These are phyloP conservation scores for Trichogramma evanescens DNA, from an alignment of 2,888 invertebrate genomes.

Conservation along the genomic window DNA sequence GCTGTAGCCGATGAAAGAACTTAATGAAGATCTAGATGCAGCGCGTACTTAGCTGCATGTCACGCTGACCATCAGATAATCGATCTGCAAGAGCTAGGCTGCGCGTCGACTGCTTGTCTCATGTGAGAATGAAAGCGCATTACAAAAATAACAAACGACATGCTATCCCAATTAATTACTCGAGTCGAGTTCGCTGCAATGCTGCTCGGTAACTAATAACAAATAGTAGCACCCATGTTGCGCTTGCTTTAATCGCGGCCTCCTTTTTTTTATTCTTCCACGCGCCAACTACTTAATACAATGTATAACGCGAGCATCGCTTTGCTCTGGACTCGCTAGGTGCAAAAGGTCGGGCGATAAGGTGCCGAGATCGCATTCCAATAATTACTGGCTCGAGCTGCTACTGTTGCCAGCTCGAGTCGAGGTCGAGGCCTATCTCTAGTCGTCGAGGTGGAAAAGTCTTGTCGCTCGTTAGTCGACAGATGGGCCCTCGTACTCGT, in stretches of 20 bases:
- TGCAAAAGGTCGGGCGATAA: too few species aligned
- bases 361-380: too few species aligned
- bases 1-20: neutral
- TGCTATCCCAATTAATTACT: constrained; percentile 42
- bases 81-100: constrained; percentile 6
- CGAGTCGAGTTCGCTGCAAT: constrained; percentile 13
- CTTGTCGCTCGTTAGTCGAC: too few species aligned
- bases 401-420: too few species aligned
- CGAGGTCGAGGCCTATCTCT: too few species aligned
- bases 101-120: neutral
- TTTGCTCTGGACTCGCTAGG: too few species aligned
- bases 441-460: too few species aligned
- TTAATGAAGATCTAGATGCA: constrained; percentile 13
- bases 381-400: too few species aligned
- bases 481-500: too few species aligned
- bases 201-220: constrained; percentile 39
- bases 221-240: constrained; percentile 33
- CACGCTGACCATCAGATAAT: neutral
- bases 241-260: neutral
- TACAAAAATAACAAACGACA: constrained; percentile 39
- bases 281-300: too few species aligned
- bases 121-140: neutral
- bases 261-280: too few species aligned
- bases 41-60: neutral
- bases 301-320: too few species aligned